Evolutionary conservation across 2,797 vertebrate species (phyloP), one percentile per base, ranked within the genome.

Genomic region (Acipenser ruthenus): DNA sequence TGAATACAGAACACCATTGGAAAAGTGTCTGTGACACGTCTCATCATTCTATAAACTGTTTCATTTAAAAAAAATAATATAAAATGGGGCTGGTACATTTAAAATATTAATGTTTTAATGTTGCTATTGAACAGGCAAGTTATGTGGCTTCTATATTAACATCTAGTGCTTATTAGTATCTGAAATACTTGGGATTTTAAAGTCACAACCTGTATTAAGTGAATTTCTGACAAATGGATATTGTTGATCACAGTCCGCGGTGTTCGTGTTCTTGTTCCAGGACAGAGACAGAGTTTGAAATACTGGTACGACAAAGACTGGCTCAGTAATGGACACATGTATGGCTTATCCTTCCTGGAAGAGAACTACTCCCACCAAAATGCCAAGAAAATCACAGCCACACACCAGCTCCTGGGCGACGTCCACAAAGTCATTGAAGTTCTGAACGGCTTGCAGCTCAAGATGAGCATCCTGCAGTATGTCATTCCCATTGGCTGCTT

Each of bases 361-460:
- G 93, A 96, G 75, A 98, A 98, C 78, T 98, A 97, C 72, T 97
- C 94, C 0, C 92, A 95, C 76, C 87, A 93, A 80, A 97, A 98
- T 72, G 87, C 91, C 70, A 92, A 92, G 78, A 95, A 96, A 83
- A 95, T 98, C 60, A 85, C 91, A 2, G 92, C 93, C 68, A 95
- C 96, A 48, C 92, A 92, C 75, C 89, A 88, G 49, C 92, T 99
- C 64, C 88, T 98, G 49, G 94, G 93, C 0, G 95, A 97, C 63
- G 92, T 94, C 0, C 93, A 95, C 60, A 83, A 78, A 60, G 91
- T 98, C 69, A 87, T 88, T 6, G 93, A 96, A 75, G 93, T 96
- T 71, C 88, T 99, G 64, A 92, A 92, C 0, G 92, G 94, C 48
- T 87, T 98, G 76, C 93, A 95, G 83, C 91, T 98, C 67, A 96